A percentile compares a stretch with the other conserved stretches of the same genome.
Evolutionary conservation across 2,888 invertebrate genomes (phyloP).

Genomic region (Eristalinus sepulchralis): DNA sequence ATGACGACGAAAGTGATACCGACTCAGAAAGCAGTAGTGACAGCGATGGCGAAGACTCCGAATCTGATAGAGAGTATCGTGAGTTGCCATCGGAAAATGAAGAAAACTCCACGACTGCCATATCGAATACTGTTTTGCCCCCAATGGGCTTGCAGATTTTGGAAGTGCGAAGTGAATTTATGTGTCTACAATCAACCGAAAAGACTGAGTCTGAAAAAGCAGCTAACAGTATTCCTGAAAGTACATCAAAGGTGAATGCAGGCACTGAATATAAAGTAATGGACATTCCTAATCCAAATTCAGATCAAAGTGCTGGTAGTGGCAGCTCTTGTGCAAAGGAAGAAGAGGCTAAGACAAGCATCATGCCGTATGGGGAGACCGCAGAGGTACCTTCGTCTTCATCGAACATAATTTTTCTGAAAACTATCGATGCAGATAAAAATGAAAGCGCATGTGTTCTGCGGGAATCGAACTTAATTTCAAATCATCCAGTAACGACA

Average conservation of each 20-base stretch:
- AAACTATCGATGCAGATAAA: too few species aligned
- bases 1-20: conserved; percentile 33
- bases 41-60: conserved; percentile 2
- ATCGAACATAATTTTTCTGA: neutral
- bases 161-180: conserved; percentile 45
- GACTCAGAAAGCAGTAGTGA: conserved; percentile 53
- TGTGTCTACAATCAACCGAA: neutral
- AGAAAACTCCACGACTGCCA: neutral
- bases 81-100: conserved; percentile 50
- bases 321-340: neutral
- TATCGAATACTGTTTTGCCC: neutral
- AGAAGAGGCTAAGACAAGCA: neutral
- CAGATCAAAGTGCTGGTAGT: neutral
- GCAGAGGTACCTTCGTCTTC: neutral
- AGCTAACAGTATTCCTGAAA: neutral
- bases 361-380: neutral
- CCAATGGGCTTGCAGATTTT: conserved; percentile 40
- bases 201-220: conserved; percentile 56
- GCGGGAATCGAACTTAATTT: neutral
- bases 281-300: neutral
- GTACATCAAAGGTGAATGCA: neutral
- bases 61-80: conserved; percentile 62
- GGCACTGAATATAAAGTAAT: neutral
- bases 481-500: neutral
- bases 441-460: neutral